phyloP scores from a whole-genome alignment of 53 echinoderm and acorn worm genomes.

The Echinarachnius parma region DNA sequence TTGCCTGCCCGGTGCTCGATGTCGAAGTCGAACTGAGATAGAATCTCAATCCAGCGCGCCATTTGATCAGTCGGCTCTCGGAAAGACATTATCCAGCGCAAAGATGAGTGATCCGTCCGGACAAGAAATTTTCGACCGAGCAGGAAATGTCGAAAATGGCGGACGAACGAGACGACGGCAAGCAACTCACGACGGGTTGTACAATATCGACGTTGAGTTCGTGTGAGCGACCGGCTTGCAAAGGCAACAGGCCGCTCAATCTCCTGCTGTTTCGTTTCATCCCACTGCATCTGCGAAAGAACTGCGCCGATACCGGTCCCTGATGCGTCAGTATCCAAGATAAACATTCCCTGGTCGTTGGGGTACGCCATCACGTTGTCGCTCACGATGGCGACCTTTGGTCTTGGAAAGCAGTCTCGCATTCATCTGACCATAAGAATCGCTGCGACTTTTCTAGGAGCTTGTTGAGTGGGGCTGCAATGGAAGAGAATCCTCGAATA shows the following conservation, averaged over 20 bases:
- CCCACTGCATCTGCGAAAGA: constrained; percentile 57
- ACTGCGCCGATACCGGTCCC: constrained; percentile 52
- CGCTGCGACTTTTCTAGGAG: constrained; percentile 33
- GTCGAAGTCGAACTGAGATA: constrained; percentile 58
- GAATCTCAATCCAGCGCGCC: constrained; percentile 68
- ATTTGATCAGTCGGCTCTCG: constrained; percentile 49
- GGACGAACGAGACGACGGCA: constrained; percentile 47
- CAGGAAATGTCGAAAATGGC: constrained; percentile 57
- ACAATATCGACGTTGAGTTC: constrained; percentile 54
- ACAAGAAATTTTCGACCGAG: constrained; percentile 56
- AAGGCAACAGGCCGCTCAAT: constrained; percentile 62
- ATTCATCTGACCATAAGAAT: no score
- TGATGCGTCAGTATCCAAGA: no score
- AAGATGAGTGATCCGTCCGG: constrained; percentile 42
- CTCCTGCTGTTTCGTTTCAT: constrained; percentile 35
- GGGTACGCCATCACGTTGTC: no score
- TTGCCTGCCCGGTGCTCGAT: constrained; percentile 56
- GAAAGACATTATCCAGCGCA: constrained; percentile 48
- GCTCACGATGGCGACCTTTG: no score
- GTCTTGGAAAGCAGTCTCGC: no score
- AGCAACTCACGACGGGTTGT: constrained; percentile 57
- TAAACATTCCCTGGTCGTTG: no score
- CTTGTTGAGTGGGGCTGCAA: constrained; percentile 23
- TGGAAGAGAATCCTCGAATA: constrained; percentile 22
- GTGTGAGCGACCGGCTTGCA: constrained; percentile 53